Base-by-base conservation (phyloP, 2,797 vertebrate species). In the Anguilla obscura region DNA sequence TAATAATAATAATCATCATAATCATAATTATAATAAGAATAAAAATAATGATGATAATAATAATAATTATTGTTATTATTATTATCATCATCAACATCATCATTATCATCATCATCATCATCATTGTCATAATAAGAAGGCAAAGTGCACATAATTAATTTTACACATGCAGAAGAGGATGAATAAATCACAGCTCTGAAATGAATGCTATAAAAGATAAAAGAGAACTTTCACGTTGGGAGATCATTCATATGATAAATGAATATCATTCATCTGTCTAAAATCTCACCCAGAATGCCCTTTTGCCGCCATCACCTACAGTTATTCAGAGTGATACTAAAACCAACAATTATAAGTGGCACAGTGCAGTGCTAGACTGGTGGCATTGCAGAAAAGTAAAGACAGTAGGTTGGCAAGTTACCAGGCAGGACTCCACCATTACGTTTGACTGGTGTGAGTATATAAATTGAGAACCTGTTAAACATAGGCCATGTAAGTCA, bases 271-370 rank as follows among this genome's bases (percentile, higher is more conserved):
- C 33, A 21, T 52, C 50, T 12, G 50, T 56, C 54, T 14, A 27
- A 71, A 71, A 18, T 79, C 14, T 76, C 71, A 76, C 71, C 71
- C 74, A 79, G 74, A 79, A 45, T 79, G 16, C 36, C 74, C 14
- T 79, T 79, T 6, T 21, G 74, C 33, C 10, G 74, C 14, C 36
- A 45, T 79, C 18, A 71, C 33, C 27, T 33, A 27, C 69, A 33
- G 69, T 71, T 71, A 71, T 71, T 27, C 27, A 33, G 69, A 71
- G 27, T 30, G 27, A 71, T 33, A 30, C 1, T 12, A 30, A 71
- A 30, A 27, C 10, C 10, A 71, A 71, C 16, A 18, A 58, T 16
- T 1, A 58, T 16, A 58, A 14, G 3, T 69, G n/a, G 6, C 63
- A 69, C 3, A n/a, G 63, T 69, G 63, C 5, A 24, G 63, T n/a